Base-by-base conservation (phyloP, 2,113 vertebrate genomes). In the Sigmodon hispidus region DNA sequence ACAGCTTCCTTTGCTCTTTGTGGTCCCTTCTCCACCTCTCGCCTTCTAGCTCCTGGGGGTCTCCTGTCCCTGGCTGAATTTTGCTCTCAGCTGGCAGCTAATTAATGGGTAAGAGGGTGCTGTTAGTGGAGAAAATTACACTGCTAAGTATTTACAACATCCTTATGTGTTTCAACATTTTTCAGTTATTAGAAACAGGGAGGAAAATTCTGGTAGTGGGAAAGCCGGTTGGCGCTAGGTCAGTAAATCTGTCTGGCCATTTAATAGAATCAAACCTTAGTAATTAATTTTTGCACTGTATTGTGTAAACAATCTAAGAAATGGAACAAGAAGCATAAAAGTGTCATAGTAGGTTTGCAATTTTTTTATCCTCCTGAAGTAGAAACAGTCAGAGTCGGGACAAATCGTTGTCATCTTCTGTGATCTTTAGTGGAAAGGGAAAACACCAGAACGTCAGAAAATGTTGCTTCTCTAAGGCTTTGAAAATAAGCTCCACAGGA, bases 111-210 rank as follows among this genome's bases (percentile, higher is more conserved):
- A 95, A 95, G 83, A 95, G 61, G 50, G 84, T 69, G 76, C n/a
- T 40, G 36, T 93, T 81, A 72, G 65, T 86, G 48, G 94, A 95
- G 95, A 95, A 96, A 97, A 93, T 55, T 65, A 67, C 76, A 55
- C 50, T 65, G 57, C 75, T 45, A 89, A 95, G 87, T 84, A 96
- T 97, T 97, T 96, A 95, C 91, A 96, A 90, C 52, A 50, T 87
- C 93, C 96, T 96, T 90, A 91, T 93, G 94, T 57, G 93, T 85
- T 93, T 91, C 59, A 87, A 81, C 67, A 80, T 93, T 95, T 97
- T 97, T 90, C 70, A 91, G 65, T 97, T 94, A 95, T 96, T 97
- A 96, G 89, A 97, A 97, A 97, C 95, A 96, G 96, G 87, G 91
- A 96, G 91, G 91, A 95, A 96, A 97, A 96, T 91, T 87, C 65